Conservation (phyloP, 2,113 vertebrate species). For the Pteronura brasiliensis region DNA sequence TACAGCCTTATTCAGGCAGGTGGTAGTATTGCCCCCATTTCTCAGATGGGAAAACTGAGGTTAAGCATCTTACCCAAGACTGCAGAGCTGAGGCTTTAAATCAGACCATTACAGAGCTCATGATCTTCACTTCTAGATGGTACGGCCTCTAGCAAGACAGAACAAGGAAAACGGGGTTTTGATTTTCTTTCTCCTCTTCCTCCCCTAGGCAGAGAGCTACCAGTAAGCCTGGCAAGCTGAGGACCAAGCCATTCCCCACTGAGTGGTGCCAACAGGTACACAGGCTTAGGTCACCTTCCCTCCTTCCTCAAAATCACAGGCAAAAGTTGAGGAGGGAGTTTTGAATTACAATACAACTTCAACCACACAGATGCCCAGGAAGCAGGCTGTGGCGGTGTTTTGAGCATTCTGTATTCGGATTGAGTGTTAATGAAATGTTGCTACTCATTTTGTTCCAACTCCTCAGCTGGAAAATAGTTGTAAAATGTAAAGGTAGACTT, state of each 20-base stretch:
- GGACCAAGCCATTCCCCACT: background rate
- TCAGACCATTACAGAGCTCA: background rate
- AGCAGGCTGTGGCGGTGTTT: background rate
- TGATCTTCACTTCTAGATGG: background rate
- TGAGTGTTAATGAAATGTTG: background rate
- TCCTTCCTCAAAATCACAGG: background rate
- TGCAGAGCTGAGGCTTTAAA: background rate
- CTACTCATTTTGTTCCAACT: background rate
- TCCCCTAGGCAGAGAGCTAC: background rate
- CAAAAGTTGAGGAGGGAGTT: background rate
- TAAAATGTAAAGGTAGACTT: slow-evolving; percentile 3
- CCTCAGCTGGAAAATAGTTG: background rate
- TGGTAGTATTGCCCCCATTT: background rate
- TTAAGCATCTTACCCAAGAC: background rate
- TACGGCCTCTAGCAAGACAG: background rate
- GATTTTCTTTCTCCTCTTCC: background rate
- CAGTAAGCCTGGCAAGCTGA: background rate
- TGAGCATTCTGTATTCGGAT: background rate
- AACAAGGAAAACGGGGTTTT: background rate
- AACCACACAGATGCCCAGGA: background rate
- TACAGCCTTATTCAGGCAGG: background rate
- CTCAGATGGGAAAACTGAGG: background rate
- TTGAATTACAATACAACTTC: slow-evolving; percentile 10
- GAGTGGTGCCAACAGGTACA: background rate
- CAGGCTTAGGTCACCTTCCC: background rate